Conservation (phyloP, 1,140 invertebrate species). For the Zaprionus davidi region DNA sequence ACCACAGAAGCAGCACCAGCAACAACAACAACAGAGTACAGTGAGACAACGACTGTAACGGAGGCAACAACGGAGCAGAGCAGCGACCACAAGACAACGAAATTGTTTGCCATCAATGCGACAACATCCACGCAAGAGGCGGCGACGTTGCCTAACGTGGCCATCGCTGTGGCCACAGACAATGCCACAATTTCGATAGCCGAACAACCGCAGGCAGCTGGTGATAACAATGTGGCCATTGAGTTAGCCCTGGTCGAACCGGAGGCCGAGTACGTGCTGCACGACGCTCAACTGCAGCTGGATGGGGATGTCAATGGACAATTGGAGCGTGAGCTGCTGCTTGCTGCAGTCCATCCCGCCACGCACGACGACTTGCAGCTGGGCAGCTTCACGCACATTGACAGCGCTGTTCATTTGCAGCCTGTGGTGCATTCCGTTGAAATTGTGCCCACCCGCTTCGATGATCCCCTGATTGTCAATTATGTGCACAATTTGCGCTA, state of each 20-base stretch:
- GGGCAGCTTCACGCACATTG: conserved; percentile 75
- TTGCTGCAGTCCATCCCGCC: not conserved
- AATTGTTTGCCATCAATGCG: conserved; percentile 73
- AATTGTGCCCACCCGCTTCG: conserved; percentile 76
- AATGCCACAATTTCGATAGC: conserved; percentile 61
- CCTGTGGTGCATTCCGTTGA: conserved; percentile 78
- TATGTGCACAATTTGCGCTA: conserved; percentile 77
- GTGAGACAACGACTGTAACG: conserved; percentile 31
- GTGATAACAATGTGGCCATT: conserved; percentile 67
- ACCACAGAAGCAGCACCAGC: conserved; percentile 14
- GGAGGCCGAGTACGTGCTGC: conserved; percentile 75
- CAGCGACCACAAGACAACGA: conserved; percentile 47
- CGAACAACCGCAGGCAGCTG: conserved; percentile 61
- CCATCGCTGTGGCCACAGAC: conserved; percentile 59
- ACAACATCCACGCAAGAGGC: conserved; percentile 49
- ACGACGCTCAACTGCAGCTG: conserved; percentile 40
- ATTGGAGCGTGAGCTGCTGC: not conserved
- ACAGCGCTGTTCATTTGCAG: conserved; percentile 73
- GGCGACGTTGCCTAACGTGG: conserved; percentile 50
- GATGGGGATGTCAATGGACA: not conserved
- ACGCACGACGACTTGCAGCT: conserved; percentile 65
- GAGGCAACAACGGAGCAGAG: conserved; percentile 38
- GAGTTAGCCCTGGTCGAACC: conserved; percentile 69
- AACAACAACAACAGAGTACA: conserved; percentile 37
- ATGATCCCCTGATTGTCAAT: conserved; percentile 77